Conservation (phyloP, 1,140 invertebrate genomes). For the Theocolax elegans region DNA sequence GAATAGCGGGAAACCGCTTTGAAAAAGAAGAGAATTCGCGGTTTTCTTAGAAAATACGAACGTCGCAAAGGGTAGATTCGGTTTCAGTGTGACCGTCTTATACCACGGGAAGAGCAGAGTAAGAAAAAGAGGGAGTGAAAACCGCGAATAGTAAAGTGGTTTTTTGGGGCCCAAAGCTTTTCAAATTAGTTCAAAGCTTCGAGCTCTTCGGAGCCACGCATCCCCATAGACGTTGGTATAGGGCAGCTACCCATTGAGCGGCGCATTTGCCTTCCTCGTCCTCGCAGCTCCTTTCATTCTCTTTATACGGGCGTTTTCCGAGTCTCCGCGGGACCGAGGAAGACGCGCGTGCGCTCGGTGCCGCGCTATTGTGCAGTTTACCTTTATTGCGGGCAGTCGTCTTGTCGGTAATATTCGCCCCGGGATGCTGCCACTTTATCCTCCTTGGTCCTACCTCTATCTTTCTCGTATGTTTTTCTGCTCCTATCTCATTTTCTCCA, state of each 20-base stretch:
- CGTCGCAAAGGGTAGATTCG: not conserved
- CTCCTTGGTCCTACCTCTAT: not conserved
- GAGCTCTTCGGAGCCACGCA: too few relatives aligned
- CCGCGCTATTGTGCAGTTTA: slow-evolving; percentile 49
- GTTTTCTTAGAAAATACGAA: slow-evolving; percentile 17
- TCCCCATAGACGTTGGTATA: too few relatives aligned
- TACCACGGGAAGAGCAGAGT: not conserved
- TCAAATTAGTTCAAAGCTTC: too few relatives aligned
- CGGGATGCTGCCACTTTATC: slow-evolving; percentile 30
- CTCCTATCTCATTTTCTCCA: not conserved
- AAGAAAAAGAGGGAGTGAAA: too few relatives aligned
- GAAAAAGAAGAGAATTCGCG: not conserved
- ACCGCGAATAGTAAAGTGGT: too few relatives aligned
- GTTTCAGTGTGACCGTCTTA: not conserved
- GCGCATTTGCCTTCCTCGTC: too few relatives aligned
- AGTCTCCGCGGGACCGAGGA: too few relatives aligned
- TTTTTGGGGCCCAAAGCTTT: too few relatives aligned
- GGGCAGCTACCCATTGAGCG: too few relatives aligned
- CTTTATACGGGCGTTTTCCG: too few relatives aligned
- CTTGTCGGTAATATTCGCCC: slow-evolving; percentile 52
- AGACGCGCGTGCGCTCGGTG: not conserved
- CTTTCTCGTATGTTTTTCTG: not conserved
- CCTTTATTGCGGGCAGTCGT: slow-evolving; percentile 56
- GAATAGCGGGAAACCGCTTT: not conserved
- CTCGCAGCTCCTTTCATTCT: too few relatives aligned